A percentile compares a stretch with the other conserved stretches of the same genome.
Conservation (phyloP, 2,888 invertebrate genomes). For the Lepidonotus clava region DNA sequence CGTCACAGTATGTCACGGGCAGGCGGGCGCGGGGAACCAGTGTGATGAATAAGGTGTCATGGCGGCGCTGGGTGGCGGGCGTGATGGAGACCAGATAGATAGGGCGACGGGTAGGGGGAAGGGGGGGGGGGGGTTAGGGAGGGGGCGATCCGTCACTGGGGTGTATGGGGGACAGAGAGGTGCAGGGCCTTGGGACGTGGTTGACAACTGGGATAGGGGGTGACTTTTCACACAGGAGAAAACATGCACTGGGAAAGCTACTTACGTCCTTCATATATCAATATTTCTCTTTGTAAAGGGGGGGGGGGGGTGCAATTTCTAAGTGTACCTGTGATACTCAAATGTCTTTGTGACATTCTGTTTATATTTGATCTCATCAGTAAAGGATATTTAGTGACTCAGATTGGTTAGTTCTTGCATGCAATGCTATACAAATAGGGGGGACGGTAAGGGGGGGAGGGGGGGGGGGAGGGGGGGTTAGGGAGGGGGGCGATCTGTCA, state of each 20-base stretch:
- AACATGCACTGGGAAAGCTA: too few species aligned
- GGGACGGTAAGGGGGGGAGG: too few species aligned
- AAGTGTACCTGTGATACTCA: too few species aligned
- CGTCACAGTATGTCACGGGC: conserved; percentile 36
- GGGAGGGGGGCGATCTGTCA: neutral
- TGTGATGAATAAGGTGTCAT: conserved; percentile 47
- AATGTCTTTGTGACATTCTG: too few species aligned
- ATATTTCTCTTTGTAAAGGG: too few species aligned
- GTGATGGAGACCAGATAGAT: conserved; percentile 15
- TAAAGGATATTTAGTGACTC: too few species aligned
- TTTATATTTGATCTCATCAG: too few species aligned
- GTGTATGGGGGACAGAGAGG: neutral
- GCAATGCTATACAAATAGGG: too few species aligned
- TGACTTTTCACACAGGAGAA: too few species aligned
- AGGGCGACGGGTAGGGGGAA: neutral
- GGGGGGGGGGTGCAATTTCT: too few species aligned
- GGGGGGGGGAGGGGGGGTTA: neutral
- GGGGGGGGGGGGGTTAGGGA: neutral
- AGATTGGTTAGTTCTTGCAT: too few species aligned
- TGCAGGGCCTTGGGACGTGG: neutral
- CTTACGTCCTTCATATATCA: too few species aligned
- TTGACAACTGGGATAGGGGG: neutral
- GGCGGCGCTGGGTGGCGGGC: neutral
- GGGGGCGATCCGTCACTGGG: neutral
- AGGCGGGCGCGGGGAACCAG: neutral